Conservation (phyloP, 2,113 vertebrate genomes). For the Hyaena hyaena region DNA sequence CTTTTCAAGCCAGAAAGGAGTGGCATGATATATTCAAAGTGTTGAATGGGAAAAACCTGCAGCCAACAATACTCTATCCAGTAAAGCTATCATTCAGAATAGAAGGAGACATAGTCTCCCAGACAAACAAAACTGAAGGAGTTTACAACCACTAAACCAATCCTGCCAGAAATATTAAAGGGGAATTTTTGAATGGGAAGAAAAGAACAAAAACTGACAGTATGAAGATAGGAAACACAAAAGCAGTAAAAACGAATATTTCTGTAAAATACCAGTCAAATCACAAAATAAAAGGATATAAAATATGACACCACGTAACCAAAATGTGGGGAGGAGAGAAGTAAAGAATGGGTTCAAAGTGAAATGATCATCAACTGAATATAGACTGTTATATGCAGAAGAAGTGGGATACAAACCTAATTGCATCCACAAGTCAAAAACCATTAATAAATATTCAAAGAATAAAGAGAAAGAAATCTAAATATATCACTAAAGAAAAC, state of each 20-base stretch:
- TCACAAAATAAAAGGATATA: background rate
- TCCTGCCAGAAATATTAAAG: background rate
- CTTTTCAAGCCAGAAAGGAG: too few relatives aligned
- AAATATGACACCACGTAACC: background rate
- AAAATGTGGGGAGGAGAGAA: background rate
- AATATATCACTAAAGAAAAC: background rate
- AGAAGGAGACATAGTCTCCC: background rate
- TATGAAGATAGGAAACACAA: background rate
- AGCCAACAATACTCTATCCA: background rate
- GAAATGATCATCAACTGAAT: background rate
- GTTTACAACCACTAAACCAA: background rate
- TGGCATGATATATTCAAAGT: too few relatives aligned
- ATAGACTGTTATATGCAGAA: background rate
- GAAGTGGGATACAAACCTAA: background rate
- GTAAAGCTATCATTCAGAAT: background rate
- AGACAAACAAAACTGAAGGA: background rate
- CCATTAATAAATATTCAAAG: background rate
- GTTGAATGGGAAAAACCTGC: background rate
- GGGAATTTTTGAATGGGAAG: background rate
- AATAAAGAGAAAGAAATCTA: background rate
- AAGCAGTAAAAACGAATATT: background rate
- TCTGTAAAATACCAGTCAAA: background rate
- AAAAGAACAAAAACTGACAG: background rate
- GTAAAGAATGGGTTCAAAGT: background rate
- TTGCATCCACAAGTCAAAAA: background rate